Evolutionary conservation across 2,797 vertebrate genomes (phyloP).

Genomic region (Lepilemur septentrionalis): DNA sequence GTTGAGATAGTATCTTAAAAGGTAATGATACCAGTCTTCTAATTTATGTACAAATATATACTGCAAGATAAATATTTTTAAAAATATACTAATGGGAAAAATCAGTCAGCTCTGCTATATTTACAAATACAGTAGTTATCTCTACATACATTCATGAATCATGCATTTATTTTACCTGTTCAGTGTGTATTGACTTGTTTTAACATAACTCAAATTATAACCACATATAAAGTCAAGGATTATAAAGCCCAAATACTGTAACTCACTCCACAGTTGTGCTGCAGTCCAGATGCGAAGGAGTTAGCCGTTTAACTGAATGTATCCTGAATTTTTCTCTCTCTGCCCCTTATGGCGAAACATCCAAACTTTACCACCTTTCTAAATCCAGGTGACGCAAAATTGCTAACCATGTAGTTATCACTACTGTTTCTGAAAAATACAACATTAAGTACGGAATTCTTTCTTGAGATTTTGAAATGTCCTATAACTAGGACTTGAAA

Average conservation of each 20-base stretch:
- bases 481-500: background rate
- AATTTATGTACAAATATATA: background rate
- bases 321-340: background rate
- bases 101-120: background rate
- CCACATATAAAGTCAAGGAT: background rate
- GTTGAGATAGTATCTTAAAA: background rate
- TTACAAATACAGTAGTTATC: background rate
- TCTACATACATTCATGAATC: background rate
- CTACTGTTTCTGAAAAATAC: background rate
- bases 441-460: background rate
- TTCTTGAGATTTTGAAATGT: background rate
- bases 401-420: background rate
- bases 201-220: background rate
- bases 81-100: background rate
- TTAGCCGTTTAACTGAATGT: background rate
- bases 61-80: background rate
- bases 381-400: conserved; percentile 11
- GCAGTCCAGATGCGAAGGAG: background rate
- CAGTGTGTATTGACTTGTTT: background rate
- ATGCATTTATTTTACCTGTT: background rate
- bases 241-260: background rate
- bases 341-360: background rate
- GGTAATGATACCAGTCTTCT: background rate
- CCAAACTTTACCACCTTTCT: background rate
- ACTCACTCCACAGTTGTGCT: background rate